A percentile compares a stretch with the other conserved stretches of the same genome.
phyloP scores from a whole-genome alignment of 2,888 invertebrate genomes.

The Troilus luridus region DNA sequence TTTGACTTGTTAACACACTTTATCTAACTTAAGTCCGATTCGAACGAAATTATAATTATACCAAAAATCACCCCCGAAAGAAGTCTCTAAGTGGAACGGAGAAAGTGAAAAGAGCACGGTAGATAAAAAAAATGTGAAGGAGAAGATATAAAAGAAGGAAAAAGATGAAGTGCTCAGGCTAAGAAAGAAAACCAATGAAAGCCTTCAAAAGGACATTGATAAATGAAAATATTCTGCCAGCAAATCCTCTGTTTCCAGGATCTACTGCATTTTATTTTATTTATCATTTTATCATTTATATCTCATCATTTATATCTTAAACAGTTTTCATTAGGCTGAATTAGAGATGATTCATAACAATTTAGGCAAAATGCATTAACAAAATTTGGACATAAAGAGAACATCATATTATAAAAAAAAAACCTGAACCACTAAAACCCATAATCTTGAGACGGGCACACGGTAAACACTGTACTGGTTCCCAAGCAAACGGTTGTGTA shows the following conservation, averaged over 20 bases:
- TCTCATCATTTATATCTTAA: neutral
- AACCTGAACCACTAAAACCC: no score
- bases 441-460: no score
- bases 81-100: neutral
- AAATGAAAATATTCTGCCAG: neutral
- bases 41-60: neutral
- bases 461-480: no score
- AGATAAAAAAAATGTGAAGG: neutral
- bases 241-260: neutral
- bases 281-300: neutral
- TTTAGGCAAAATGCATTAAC: neutral
- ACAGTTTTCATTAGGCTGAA: neutral
- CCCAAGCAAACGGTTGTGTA: no score
- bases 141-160: constrained; percentile 31
- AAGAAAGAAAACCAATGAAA: constrained; percentile 36
- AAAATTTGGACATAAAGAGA: neutral
- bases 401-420: no score
- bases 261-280: neutral
- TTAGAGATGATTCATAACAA: neutral
- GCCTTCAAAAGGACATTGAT: constrained; percentile 35
- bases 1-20: neutral
- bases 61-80: neutral
- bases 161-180: constrained; percentile 25
- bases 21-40: neutral
- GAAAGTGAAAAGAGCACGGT: neutral